Evolutionary conservation across 2,888 invertebrate species (phyloP), one percentile per base, ranked within the genome.

Genomic region (Pasiphila rectangulata): DNA sequence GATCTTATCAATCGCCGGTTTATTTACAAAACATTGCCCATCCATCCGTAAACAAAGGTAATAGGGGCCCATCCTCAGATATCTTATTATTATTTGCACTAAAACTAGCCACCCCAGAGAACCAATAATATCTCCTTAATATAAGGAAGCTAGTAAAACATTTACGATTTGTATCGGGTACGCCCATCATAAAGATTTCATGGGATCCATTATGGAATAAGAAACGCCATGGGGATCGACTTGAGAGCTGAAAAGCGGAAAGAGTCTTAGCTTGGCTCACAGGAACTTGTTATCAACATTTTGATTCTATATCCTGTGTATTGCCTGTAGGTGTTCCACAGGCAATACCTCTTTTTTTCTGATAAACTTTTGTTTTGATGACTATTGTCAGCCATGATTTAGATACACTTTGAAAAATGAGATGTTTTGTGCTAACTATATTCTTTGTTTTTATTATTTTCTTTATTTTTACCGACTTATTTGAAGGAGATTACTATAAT

Each of bases 141-240:
- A 48, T 41, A 45, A 52, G 32, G 63, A 63, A 60, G 58, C 68
- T 62, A 63, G 67, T 77, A 72, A 78, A 79, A 65, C 63, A 61
- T 64, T 77, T 74, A 80, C 69, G 76, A 68, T 67, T 67, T 69
- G 69, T 76, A 74, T 75, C 56, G 68, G 59, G 57, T 32, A 47
- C 57, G 56, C 53, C 57, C 61, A 60, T 64, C 73, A 64, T 80
- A 79, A 80, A 80, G 66, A 72, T 76, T 80, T 79, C 73, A 80
- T 79, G 69, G 67, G 57, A 43, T 55, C 58, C 65, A 68, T 79
- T 74, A 75, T 63, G 69, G 63, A 59, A 63, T 67, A 51, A 57
- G 50, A 59, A 64, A 61, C 65, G 55, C 57, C 54, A 25, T 35
- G 24, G 34, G 30, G 40, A 51, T 55, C n/a, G 41, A 24, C n/a